A percentile compares a stretch with the other conserved stretches of the same genome.
phyloP scores from a whole-genome alignment of 1,140 invertebrate species.

The Papilio machaon region DNA sequence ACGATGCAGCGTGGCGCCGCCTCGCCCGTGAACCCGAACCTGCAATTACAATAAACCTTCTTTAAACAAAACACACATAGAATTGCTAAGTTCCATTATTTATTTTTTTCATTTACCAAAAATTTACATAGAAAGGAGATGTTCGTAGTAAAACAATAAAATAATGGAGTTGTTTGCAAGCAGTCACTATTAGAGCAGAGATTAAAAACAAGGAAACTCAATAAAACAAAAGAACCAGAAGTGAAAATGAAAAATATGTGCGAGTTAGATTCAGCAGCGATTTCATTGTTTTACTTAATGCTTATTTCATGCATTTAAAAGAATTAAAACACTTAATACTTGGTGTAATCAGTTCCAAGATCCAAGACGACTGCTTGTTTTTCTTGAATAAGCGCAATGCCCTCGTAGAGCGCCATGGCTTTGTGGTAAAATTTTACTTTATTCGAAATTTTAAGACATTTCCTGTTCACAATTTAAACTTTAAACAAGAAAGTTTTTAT shows the following conservation, averaged over 20 bases:
- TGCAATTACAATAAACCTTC: conserved; percentile 62
- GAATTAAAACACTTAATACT: conserved; percentile 84
- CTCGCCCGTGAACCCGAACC: conserved; percentile 96
- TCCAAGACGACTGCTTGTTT: conserved; percentile 95
- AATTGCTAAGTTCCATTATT: neutral
- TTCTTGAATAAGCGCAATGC: conserved; percentile 89
- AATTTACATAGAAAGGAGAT: neutral
- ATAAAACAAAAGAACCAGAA: too few species aligned
- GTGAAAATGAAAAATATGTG: too few species aligned
- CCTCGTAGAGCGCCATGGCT: conserved; percentile 88
- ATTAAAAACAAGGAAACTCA: too few species aligned
- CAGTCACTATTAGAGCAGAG: too few species aligned
- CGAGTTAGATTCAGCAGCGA: neutral
- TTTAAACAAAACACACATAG: neutral
- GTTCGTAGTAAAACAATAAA: neutral
- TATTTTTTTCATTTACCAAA: too few species aligned
- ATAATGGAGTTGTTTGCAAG: neutral
- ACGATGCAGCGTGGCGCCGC: conserved; percentile 93
- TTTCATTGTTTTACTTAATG: neutral
- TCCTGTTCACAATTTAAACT: neutral
- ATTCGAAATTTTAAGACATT: neutral
- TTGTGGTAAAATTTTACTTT: neutral
- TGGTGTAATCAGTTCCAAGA: conserved; percentile 95
- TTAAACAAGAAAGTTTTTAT: neutral
- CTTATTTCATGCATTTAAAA: neutral